A percentile compares a stretch with the other conserved stretches of the same genome.
These are phyloP conservation scores for Macrocentrus cingulum DNA, from an alignment of 1,140 invertebrate genomes.

Conservation along the genomic window DNA sequence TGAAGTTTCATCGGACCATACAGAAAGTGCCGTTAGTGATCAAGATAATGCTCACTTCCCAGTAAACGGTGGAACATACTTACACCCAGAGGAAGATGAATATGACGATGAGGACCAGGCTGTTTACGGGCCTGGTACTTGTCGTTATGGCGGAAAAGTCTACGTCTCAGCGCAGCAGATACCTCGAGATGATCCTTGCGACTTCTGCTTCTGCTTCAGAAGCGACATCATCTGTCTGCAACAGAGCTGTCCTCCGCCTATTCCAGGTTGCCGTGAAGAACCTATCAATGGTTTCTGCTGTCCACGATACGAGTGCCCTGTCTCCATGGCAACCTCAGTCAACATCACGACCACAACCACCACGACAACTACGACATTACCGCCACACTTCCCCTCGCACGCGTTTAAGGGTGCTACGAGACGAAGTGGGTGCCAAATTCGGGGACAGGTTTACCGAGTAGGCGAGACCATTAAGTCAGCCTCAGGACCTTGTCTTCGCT, in stretches of 20 bases:
- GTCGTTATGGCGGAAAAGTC: constrained; percentile 86
- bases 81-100: constrained; percentile 61
- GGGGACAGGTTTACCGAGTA: constrained; percentile 77
- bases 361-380: constrained; percentile 81
- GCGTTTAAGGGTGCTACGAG: constrained; percentile 73
- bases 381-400: constrained; percentile 77
- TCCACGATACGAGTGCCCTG: constrained; percentile 90
- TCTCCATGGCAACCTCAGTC: constrained; percentile 75
- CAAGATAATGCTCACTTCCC: constrained; percentile 51
- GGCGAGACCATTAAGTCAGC: constrained; percentile 80
- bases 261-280: constrained; percentile 86
- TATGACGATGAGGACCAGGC: constrained; percentile 73
- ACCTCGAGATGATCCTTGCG: constrained; percentile 88
- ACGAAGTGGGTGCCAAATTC: constrained; percentile 80
- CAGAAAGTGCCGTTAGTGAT: constrained; percentile 37
- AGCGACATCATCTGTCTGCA: constrained; percentile 94
- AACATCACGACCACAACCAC: constrained; percentile 82
- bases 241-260: constrained; percentile 92
- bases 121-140: constrained; percentile 82
- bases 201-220: constrained; percentile 96
- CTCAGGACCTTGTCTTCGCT: constrained; percentile 87
- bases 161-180: constrained; percentile 94
- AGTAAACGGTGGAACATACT: constrained; percentile 39
- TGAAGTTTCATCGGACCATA: constrained; percentile 33
- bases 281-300: constrained; percentile 92